Percentiles rank a stretch among this genome's conserved stretches.
Evolutionary conservation across 1,140 invertebrate genomes (phyloP).

Genomic region (Bathynomus jamesi): DNA sequence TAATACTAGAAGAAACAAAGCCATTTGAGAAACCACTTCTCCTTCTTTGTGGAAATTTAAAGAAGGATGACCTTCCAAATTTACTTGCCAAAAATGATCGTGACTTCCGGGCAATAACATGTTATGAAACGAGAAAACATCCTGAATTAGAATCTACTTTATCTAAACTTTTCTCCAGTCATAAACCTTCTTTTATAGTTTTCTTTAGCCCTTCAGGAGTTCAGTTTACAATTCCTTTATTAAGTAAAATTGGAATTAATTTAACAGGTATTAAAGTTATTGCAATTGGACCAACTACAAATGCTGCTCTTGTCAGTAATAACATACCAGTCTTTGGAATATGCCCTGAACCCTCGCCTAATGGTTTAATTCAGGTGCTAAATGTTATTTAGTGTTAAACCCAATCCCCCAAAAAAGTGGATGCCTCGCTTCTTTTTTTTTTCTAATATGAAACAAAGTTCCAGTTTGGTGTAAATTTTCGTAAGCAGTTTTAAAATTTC

Average conservation of each 20-base stretch:
- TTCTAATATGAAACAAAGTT: too few relatives aligned
- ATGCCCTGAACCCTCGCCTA: slow-evolving; percentile 42
- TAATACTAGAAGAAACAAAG: slow-evolving; percentile 41
- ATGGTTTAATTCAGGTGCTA: slow-evolving; percentile 23
- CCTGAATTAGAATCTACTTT: slow-evolving; percentile 41
- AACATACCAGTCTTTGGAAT: slow-evolving; percentile 40
- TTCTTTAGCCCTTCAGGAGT: slow-evolving; percentile 49
- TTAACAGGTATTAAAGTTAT: slow-evolving; percentile 40
- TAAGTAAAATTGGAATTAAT: slow-evolving; percentile 38
- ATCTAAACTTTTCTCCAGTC: slow-evolving; percentile 37
- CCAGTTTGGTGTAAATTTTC: too few relatives aligned
- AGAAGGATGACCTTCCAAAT: slow-evolving; percentile 42
- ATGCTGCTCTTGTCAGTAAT: slow-evolving; percentile 41
- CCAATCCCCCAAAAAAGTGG: not conserved
- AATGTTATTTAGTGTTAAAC: not conserved
- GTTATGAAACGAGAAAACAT: slow-evolving; percentile 43
- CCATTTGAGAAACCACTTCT: slow-evolving; percentile 43
- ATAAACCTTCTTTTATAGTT: slow-evolving; percentile 42
- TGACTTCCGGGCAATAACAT: slow-evolving; percentile 40
- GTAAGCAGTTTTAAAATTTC: too few relatives aligned
- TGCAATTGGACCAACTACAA: slow-evolving; percentile 47
- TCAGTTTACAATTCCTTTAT: slow-evolving; percentile 37
- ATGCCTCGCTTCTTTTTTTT: not conserved
- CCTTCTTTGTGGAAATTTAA: slow-evolving; percentile 47
- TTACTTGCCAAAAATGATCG: slow-evolving; percentile 40